phyloP scores from a whole-genome alignment of 2,888 invertebrate genomes.

The Sinodicranocentrus sp. region DNA sequence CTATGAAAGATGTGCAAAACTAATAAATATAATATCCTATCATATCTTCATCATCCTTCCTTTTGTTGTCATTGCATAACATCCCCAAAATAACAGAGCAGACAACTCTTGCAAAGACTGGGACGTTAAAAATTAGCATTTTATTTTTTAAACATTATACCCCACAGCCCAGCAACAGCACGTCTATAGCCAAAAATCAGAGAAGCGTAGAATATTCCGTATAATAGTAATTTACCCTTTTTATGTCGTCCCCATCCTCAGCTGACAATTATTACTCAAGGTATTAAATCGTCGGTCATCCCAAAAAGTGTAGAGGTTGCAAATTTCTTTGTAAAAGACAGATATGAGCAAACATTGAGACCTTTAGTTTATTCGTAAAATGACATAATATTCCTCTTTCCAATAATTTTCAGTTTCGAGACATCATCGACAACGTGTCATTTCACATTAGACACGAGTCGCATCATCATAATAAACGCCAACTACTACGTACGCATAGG shows the following conservation, averaged over 20 bases:
- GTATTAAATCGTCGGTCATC: conserved; percentile 8
- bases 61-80: conserved; percentile 26
- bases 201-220: background rate
- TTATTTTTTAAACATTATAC: background rate
- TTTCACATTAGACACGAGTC: background rate
- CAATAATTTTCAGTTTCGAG: background rate
- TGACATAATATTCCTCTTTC: background rate
- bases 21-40: conserved; percentile 6
- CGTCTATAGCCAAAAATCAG: background rate
- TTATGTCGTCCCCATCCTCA: background rate
- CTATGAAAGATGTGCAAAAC: too few species aligned
- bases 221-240: background rate
- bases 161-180: too few species aligned
- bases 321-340: too few species aligned
- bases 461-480: background rate
- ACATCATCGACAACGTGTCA: conserved; percentile 11
- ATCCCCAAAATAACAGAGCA: conserved; percentile 5
- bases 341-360: too few species aligned
- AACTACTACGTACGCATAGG: background rate
- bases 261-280: conserved; percentile 29
- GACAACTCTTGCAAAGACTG: background rate
- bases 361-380: too few species aligned
- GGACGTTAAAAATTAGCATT: background rate
- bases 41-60: conserved; percentile 26
- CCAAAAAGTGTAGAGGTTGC: too few species aligned